Evolutionary conservation across 2,797 vertebrate species (phyloP).

Genomic region (Pristis pectinata): DNA sequence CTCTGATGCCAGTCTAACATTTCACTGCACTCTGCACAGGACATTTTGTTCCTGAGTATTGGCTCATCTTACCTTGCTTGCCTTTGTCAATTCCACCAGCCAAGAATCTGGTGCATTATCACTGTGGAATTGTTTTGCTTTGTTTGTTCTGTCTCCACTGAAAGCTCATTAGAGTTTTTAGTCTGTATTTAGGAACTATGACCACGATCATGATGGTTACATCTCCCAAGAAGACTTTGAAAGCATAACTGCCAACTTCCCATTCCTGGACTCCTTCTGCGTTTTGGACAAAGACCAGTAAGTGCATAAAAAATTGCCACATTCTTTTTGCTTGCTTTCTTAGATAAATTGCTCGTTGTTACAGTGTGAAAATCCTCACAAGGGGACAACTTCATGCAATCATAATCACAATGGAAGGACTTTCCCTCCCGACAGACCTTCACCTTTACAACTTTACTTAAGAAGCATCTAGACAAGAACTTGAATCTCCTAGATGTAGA

Average conservation of each 20-base stretch:
- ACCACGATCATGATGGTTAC: constrained; percentile 87
- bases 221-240: constrained; percentile 96
- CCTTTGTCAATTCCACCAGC: neutral
- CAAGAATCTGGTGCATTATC: neutral
- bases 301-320: constrained; percentile 50
- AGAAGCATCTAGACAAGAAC: too few species aligned
- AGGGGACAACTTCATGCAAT: neutral
- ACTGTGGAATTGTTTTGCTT: neutral
- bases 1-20: neutral
- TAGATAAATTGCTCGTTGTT: neutral
- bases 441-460: neutral
- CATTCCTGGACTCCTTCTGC: constrained; percentile 92
- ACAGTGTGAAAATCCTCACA: neutral
- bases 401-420: neutral
- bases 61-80: neutral
- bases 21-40: neutral
- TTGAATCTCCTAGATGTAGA: too few species aligned
- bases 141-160: neutral
- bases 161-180: constrained; percentile 46
- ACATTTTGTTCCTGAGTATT: neutral
- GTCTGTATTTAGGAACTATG: constrained; percentile 97
- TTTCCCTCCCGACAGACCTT: neutral
- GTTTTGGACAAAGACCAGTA: constrained; percentile 96
- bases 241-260: constrained; percentile 90
- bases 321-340: neutral